A percentile compares a stretch with the other conserved stretches of the same genome.
Evolutionary conservation across 2,888 invertebrate species (phyloP).

Genomic region (Aquatica leii): DNA sequence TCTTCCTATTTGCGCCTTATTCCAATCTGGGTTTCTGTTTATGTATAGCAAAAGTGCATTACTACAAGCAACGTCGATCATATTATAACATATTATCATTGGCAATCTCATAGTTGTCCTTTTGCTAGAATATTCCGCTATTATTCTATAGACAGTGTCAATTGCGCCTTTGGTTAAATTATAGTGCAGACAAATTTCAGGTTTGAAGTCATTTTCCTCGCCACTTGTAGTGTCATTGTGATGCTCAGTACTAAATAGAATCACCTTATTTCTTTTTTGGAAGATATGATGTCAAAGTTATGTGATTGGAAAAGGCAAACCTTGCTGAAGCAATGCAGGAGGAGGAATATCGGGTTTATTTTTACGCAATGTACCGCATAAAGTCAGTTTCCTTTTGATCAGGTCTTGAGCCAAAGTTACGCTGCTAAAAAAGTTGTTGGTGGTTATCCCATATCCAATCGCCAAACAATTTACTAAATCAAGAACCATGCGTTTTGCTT

Average conservation of each 20-base stretch:
- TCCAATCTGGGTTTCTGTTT: no score
- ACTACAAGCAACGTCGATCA: no score
- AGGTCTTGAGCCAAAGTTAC: neutral
- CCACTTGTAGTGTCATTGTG: neutral
- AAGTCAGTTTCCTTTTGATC: neutral
- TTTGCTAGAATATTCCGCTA: neutral
- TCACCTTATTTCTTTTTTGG: neutral
- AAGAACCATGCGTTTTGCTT: no score
- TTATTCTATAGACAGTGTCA: no score
- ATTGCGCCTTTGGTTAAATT: no score
- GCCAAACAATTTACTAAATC: no score
- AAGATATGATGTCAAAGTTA: neutral
- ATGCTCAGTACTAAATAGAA: no score
- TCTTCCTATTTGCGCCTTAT: no score
- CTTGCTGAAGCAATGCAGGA: neutral
- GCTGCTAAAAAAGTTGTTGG: neutral
- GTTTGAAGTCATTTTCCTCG: neutral
- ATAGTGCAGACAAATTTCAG: no score
- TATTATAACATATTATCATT: neutral
- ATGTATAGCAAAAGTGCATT: no score
- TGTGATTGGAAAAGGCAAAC: neutral
- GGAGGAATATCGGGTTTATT: slow-evolving; percentile 4
- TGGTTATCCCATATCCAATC: neutral
- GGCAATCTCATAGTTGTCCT: neutral
- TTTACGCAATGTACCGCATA: neutral